Base-by-base conservation (phyloP, 2,113 vertebrate species). In the Acanthochromis polyacanthus region DNA sequence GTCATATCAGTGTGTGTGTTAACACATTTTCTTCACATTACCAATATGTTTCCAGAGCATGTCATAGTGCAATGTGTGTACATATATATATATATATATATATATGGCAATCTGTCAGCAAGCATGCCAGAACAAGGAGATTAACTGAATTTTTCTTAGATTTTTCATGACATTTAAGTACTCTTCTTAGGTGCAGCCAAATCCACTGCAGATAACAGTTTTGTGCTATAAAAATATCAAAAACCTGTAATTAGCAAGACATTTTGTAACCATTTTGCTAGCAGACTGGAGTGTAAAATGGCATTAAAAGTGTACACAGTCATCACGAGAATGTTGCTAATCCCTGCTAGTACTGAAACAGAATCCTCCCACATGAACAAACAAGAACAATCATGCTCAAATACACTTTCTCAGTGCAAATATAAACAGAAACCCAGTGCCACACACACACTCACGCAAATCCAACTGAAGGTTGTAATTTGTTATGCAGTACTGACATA, bases 311-410 rank as follows among this genome's bases (percentile, higher is more conserved):
- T 71, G 23, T 45, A 81, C 10, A 32, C 14, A 48, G 38, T 10
- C n/a, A 52, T 59, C 25, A 68, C 2, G 2, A 61, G 64, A 19
- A 56, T 22, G 5, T 38, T 38, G 5, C 11, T 68, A 70, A 75
- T 78, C 48, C 22, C 20, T 46, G 11, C 10, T 38, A 50, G 53
- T 45, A 51, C 53, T 62, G 45, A 73, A 80, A 76, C 48, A 19
- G 32, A 84, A 77, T 83, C 77, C 79, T 84, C 84, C 83, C 80
- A 68, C 45, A 64, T 45, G 46, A 71, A 20, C 59, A 88, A 81
- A 88, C 79, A 77, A 5, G 65, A 65, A 59, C 19, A 77, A 36
- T 56, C 62, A 71, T 40, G 57, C 59, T 86, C 77, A 71, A 78
- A 72, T 74, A 78, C 57, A 81, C 61, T 63, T 16, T 55, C 17